Conservation (phyloP, 1,140 invertebrate genomes). For the Bilobella aurantiaca region DNA sequence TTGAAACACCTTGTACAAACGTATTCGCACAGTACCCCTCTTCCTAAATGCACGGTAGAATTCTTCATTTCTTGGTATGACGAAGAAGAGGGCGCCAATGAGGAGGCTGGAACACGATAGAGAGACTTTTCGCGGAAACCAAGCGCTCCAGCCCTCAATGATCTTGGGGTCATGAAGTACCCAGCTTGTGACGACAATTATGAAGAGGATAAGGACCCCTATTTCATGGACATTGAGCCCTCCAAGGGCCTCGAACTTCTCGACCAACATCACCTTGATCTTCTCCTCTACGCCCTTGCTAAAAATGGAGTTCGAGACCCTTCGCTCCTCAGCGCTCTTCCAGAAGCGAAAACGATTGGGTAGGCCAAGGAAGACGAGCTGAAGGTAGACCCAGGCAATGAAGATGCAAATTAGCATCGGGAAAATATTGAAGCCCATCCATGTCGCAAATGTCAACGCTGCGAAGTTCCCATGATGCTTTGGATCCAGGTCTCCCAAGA, state of each 20-base stretch:
- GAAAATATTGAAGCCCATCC: constrained; percentile 57
- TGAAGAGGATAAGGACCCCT: constrained; percentile 62
- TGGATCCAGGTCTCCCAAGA: constrained; percentile 30
- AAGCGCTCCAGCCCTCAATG: constrained; percentile 62
- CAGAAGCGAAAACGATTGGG: constrained; percentile 24
- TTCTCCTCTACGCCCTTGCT: constrained; percentile 24
- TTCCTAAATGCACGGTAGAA: constrained; percentile 20
- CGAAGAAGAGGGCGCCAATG: constrained; percentile 26
- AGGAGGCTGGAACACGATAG: constrained; percentile 22
- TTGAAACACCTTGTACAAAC: background rate
- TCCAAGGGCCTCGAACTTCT: constrained; percentile 65
- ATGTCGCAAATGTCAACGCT: constrained; percentile 53
- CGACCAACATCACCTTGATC: constrained; percentile 45
- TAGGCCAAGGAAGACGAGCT: constrained; percentile 61
- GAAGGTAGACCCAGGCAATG: constrained; percentile 57
- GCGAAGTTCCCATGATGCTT: constrained; percentile 30
- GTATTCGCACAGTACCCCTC: constrained; percentile 14
- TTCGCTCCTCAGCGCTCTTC: constrained; percentile 1
- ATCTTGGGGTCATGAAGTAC: constrained; percentile 77
- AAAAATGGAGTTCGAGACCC: constrained; percentile 17
- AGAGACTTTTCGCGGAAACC: constrained; percentile 46
- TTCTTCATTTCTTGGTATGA: constrained; percentile 20
- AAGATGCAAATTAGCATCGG: constrained; percentile 61
- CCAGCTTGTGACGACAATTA: constrained; percentile 68
- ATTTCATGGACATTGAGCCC: constrained; percentile 68